Evolutionary conservation across 2,888 invertebrate species (phyloP), one percentile per base, ranked within the genome.

Genomic region (Abscondita cerata): DNA sequence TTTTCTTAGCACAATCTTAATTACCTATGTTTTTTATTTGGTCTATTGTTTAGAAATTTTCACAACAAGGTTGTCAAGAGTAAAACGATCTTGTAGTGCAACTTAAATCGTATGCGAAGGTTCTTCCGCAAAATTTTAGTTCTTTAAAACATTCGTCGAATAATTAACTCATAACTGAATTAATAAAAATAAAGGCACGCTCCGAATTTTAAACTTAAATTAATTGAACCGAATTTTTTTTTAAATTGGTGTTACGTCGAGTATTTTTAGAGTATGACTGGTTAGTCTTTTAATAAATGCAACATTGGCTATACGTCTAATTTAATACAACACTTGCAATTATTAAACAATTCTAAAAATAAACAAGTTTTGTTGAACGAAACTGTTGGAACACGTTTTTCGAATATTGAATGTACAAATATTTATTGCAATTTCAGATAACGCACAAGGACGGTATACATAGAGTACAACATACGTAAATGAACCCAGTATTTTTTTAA

Each of bases 241-340:
- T 52, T 52, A 52, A 52, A 52, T 52, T 52, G 52, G 34, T 38
- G 52, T 36, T 51, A 34, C 51, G 52, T 52, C 9, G 56, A 8
- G 20, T 60, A 60, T 60, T 60, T 60, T 60, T 60, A 60, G 60
- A 54, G 54, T 55, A 55, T 60, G 60, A 60, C 60, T 54, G 31
- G 25, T 40, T 33, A 54, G 12, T 44, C 58, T 52, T 58, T 52
- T 60, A 51, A 60, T 60, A 60, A 60, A 60, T 55, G 46, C 46
- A 48, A 53, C 46, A 52, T 41, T 53, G 48, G 50, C 40, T 44
- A 44, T 52, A 15, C 18, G 9, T 33, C 13, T 54, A 34, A 44
- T 54, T 46, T 31, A 44, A 44, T 44, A 13, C 44, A 33, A 25
- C 18, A 31, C 41, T 41, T 46, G 46, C 8, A 54, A 34, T 40